These are phyloP conservation scores for Steatornis caripensis DNA, from an alignment of 2,113 vertebrate species.

Conservation along the genomic window DNA sequence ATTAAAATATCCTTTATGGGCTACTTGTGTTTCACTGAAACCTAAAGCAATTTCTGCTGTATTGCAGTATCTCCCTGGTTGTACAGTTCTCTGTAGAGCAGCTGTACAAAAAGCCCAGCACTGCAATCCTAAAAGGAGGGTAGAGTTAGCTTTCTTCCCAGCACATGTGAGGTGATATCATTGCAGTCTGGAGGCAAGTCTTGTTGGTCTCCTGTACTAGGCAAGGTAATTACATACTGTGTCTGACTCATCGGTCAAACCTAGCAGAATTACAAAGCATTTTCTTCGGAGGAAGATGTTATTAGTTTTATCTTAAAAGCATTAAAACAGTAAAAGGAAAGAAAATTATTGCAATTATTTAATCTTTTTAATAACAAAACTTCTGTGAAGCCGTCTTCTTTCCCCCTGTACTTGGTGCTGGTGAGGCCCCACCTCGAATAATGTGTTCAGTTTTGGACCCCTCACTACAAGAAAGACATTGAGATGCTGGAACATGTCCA, in stretches of 20 bases:
- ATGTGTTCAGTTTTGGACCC: too few relatives aligned
- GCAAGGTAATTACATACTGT: background rate
- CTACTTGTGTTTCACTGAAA: background rate
- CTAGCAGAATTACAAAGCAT: background rate
- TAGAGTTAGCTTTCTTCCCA: background rate
- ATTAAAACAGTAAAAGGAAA: background rate
- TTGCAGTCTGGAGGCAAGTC: background rate
- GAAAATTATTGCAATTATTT: background rate
- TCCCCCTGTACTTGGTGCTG: too few relatives aligned
- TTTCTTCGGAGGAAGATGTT: background rate
- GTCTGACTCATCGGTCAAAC: background rate
- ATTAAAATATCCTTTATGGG: background rate
- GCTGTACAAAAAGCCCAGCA: background rate
- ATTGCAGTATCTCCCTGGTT: accelerated
- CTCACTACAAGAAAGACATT: too few relatives aligned
- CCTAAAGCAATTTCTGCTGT: background rate
- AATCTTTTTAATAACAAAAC: background rate
- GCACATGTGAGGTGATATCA: accelerated
- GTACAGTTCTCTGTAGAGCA: background rate
- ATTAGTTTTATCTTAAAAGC: background rate
- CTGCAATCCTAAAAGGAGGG: background rate
- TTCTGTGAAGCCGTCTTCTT: background rate
- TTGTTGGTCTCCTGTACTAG: background rate
- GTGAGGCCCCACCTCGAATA: too few relatives aligned
- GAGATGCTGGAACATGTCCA: too few relatives aligned